Conservation (phyloP, 2,797 vertebrate species). For the Champsocephalus gunnari region DNA sequence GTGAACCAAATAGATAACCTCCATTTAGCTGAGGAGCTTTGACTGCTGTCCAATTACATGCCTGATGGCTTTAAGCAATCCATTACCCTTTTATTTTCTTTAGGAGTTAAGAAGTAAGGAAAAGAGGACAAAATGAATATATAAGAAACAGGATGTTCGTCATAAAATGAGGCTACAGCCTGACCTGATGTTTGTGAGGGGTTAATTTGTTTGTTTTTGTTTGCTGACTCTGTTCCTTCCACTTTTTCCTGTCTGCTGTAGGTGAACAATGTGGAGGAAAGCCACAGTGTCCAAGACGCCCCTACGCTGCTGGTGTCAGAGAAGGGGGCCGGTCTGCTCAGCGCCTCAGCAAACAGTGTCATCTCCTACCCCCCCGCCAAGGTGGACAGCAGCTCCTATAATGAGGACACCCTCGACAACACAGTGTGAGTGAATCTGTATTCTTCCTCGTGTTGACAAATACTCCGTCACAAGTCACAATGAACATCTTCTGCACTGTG, state of each 20-base stretch:
- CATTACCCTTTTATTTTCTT: conserved; percentile 25
- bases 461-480: not conserved
- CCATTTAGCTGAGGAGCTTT: conserved; percentile 33
- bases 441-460: too few relatives aligned
- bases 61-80: conserved; percentile 39
- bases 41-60: conserved; percentile 55
- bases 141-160: conserved; percentile 43
- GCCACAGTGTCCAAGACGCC: conserved; percentile 84
- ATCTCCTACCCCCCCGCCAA: conserved; percentile 80
- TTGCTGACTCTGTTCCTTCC: conserved; percentile 58
- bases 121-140: not conserved
- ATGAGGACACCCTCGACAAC: conserved; percentile 67
- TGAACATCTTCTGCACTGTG: not conserved
- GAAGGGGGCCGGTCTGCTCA: conserved; percentile 85
- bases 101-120: not conserved
- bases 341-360: conserved; percentile 79
- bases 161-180: not conserved
- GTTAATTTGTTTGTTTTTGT: conserved; percentile 62
- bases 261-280: conserved; percentile 91
- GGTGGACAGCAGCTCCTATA: conserved; percentile 69
- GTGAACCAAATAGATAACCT: conserved; percentile 40
- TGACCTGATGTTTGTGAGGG: conserved; percentile 22
- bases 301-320: conserved; percentile 90
- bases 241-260: conserved; percentile 66
- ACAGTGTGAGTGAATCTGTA: conserved; percentile 70